Percentiles rank a stretch among this genome's conserved stretches.
Evolutionary conservation across 2,113 vertebrate species (phyloP).

Genomic region (Osmerus eperlanus): DNA sequence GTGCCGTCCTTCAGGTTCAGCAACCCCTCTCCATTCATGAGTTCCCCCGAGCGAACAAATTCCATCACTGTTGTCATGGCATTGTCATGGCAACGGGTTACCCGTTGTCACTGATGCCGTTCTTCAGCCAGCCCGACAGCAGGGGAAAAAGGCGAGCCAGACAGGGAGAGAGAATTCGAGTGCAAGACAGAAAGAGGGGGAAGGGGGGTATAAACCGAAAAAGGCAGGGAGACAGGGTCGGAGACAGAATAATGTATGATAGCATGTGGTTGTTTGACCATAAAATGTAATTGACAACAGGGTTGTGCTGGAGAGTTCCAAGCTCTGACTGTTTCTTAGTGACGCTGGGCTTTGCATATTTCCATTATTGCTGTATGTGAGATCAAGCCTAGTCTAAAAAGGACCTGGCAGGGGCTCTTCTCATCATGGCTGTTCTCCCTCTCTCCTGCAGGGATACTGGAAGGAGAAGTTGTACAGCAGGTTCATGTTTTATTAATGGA

Average conservation of each 20-base stretch:
- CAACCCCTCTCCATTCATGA: slow-evolving; percentile 46
- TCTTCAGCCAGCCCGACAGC: slow-evolving; percentile 34
- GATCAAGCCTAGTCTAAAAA: neutral
- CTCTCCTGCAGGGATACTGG: slow-evolving; percentile 43
- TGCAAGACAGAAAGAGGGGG: neutral
- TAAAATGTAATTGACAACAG: slow-evolving; percentile 34
- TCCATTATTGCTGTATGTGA: slow-evolving; percentile 21
- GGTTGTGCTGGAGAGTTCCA: neutral
- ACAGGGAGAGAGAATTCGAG: neutral
- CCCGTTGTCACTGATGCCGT: slow-evolving; percentile 43
- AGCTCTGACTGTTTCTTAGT: slow-evolving; percentile 11
- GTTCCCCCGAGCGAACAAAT: slow-evolving; percentile 38
- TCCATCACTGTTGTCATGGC: slow-evolving; percentile 57
- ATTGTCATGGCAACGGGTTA: slow-evolving; percentile 59
- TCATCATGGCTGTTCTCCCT: slow-evolving; percentile 20
- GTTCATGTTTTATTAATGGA: slow-evolving; percentile 66
- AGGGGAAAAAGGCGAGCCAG: neutral
- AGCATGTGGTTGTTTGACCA: slow-evolving; percentile 31
- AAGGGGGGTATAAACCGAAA: neutral
- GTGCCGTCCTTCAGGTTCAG: slow-evolving; percentile 36
- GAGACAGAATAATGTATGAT: slow-evolving; percentile 2
- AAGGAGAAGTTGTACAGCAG: slow-evolving; percentile 53
- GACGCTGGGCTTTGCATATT: slow-evolving; percentile 27
- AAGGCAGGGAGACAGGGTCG: neutral
- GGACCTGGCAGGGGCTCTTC: slow-evolving; percentile 9